Percentiles rank a stretch among this genome's conserved stretches.
These are phyloP conservation scores for Picus viridis DNA, from an alignment of 2,797 vertebrate species.

Conservation along the genomic window DNA sequence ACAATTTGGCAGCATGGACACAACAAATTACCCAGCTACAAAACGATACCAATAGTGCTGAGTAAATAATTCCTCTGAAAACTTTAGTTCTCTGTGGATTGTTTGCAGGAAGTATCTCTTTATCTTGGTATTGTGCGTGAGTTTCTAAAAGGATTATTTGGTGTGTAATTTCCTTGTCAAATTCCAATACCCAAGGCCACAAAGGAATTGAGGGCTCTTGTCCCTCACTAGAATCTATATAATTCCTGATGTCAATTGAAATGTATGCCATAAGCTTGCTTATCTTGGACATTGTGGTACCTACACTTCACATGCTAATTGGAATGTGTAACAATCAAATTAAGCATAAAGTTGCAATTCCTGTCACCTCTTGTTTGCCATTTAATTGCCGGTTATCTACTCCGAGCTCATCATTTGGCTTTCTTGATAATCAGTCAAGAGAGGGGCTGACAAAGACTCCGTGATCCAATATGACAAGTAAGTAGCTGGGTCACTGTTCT, in stretches of 20 bases:
- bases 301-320: conserved; percentile 44
- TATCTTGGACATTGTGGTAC: conserved; percentile 14
- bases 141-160: conserved; percentile 49
- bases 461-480: conserved; percentile 12
- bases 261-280: conserved; percentile 18
- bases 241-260: conserved; percentile 10
- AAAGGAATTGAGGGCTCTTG: conserved; percentile 24
- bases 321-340: conserved; percentile 33
- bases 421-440: conserved; percentile 31
- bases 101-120: conserved; percentile 41
- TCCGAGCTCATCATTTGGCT: conserved; percentile 19
- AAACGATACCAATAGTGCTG: not conserved
- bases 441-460: not conserved
- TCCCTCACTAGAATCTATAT: not conserved
- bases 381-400: conserved; percentile 38
- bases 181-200: conserved; percentile 36
- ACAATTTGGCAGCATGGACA: conserved; percentile 19
- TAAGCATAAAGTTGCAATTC: conserved; percentile 22
- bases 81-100: not conserved
- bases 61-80: conserved; percentile 36
- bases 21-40: conserved; percentile 8
- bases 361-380: conserved; percentile 53
- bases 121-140: conserved; percentile 30
- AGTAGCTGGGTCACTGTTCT: not conserved
- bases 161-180: conserved; percentile 40